Conservation (phyloP, 2,888 invertebrate genomes). For the Cistogaster globosa region DNA sequence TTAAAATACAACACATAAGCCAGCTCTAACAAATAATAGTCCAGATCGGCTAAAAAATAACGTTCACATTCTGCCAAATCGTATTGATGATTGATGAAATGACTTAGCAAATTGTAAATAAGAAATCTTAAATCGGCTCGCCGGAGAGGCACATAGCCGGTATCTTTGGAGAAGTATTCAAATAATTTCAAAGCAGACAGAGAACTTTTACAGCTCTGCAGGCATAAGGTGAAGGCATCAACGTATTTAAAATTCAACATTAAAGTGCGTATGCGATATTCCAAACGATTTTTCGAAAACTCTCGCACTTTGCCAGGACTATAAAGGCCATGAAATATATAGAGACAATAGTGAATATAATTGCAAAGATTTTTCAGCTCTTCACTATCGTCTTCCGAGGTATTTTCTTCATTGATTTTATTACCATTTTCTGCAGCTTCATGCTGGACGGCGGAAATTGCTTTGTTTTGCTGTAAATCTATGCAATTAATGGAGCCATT, state of each 20-base stretch:
- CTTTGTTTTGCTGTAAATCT: slow-evolving; percentile 35
- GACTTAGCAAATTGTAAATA: slow-evolving; percentile 81
- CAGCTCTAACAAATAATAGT: slow-evolving; percentile 82
- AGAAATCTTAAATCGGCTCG: slow-evolving; percentile 82
- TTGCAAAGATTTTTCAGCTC: slow-evolving; percentile 75
- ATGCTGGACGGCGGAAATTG: slow-evolving; percentile 33
- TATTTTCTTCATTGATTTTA: slow-evolving; percentile 49
- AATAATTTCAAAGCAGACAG: slow-evolving; percentile 81
- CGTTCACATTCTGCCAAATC: slow-evolving; percentile 81
- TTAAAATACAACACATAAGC: slow-evolving; percentile 83
- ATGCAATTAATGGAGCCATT: slow-evolving; percentile 50
- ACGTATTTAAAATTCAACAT: slow-evolving; percentile 83
- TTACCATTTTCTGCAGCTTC: slow-evolving; percentile 1
- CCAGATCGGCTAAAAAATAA: slow-evolving; percentile 82
- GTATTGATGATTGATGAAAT: slow-evolving; percentile 80
- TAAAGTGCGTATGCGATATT: slow-evolving; percentile 81
- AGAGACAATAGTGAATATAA: slow-evolving; percentile 83
- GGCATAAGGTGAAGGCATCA: slow-evolving; percentile 81
- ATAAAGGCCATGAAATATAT: slow-evolving; percentile 82
- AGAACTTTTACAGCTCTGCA: slow-evolving; percentile 78
- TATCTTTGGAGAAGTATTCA: slow-evolving; percentile 83
- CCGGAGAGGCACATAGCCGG: slow-evolving; percentile 82
- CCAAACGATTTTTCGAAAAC: slow-evolving; percentile 79
- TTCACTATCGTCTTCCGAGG: slow-evolving; percentile 61
- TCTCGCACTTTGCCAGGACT: slow-evolving; percentile 81